phyloP scores from a whole-genome alignment of 2,888 invertebrate genomes.

The Dicyrtoma fusca region DNA sequence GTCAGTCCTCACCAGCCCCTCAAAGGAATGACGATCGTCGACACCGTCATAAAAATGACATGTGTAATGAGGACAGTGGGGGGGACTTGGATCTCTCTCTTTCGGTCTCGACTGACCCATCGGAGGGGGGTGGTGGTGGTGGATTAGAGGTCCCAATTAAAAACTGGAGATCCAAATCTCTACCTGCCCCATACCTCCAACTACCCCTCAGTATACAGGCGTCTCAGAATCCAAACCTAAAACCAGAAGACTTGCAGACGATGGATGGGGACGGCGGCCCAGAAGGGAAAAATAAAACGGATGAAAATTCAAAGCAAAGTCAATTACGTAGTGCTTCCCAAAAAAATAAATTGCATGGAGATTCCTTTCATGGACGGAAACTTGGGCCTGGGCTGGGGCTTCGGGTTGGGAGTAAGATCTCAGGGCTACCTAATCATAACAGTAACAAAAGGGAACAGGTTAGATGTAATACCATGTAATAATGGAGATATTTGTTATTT shows the following conservation, averaged over 20 bases:
- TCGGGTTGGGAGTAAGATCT: no score
- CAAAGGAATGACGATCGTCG: background rate
- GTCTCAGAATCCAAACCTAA: no score
- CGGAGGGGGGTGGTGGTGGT: no score
- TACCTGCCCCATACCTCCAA: slow-evolving; percentile 32
- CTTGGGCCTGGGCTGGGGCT: no score
- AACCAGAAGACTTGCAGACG: no score
- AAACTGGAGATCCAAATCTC: slow-evolving; percentile 30
- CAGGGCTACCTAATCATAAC: no score
- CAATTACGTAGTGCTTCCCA: background rate
- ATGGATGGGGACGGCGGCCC: background rate
- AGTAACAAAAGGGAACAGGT: slow-evolving; percentile 7
- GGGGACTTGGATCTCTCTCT: background rate
- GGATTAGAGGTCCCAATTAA: slow-evolving; percentile 14
- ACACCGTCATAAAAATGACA: background rate
- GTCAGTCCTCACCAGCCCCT: background rate
- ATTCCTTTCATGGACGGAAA: no score
- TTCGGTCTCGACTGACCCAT: background rate
- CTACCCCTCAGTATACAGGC: background rate
- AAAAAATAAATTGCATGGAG: no score
- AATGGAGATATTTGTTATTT: no score
- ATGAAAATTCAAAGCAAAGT: background rate
- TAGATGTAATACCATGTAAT: background rate
- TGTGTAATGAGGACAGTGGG: background rate
- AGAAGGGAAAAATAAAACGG: background rate